phyloP scores from a whole-genome alignment of 23 tunicate species.

The Styela clava region DNA sequence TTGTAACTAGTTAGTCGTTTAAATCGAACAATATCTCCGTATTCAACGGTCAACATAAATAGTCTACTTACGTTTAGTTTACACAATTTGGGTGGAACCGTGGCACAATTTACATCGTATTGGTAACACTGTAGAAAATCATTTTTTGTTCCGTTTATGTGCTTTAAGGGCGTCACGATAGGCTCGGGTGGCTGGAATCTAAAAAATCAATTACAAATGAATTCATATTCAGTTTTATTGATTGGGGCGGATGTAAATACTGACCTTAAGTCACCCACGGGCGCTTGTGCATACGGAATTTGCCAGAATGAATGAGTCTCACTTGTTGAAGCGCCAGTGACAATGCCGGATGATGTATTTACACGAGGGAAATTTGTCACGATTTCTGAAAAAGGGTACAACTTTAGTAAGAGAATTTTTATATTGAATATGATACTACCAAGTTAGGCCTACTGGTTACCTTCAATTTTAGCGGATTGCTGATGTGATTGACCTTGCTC shows the following conservation, averaged over 20 bases:
- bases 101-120: background rate
- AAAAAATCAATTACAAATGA: background rate
- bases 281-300: slow-evolving; percentile 16
- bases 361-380: background rate
- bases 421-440: too few relatives aligned
- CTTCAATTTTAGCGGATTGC: too few relatives aligned
- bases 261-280: slow-evolving; percentile 5
- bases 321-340: background rate
- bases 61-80: too few relatives aligned
- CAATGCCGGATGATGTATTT: background rate
- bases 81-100: too few relatives aligned
- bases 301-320: slow-evolving; percentile 3
- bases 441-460: too few relatives aligned
- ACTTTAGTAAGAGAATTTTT: too few relatives aligned
- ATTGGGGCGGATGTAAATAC: too few relatives aligned
- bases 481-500: too few relatives aligned
- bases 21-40: too few relatives aligned
- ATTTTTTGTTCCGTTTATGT: background rate
- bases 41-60: too few relatives aligned
- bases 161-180: background rate
- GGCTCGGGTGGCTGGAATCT: background rate
- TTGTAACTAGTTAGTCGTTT: too few relatives aligned
- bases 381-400: background rate
- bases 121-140: background rate
- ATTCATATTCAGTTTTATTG: too few relatives aligned